Percentiles rank a stretch among this genome's conserved stretches.
Evolutionary conservation across 53 echinoderm and acorn worm genomes (phyloP).

Genomic region (Echinarachnius parma): DNA sequence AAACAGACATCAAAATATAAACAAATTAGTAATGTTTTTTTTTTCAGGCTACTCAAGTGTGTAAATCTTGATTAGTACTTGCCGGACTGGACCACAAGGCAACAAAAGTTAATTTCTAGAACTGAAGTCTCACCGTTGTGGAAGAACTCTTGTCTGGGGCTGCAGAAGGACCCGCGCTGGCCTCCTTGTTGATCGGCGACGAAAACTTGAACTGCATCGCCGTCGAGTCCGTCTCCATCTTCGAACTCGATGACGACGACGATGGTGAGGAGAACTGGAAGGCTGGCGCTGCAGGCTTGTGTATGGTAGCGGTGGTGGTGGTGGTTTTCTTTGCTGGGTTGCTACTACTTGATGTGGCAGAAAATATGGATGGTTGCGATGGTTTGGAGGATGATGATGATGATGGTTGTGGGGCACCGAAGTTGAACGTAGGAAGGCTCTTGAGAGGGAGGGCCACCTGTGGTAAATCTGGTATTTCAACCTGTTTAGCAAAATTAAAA

Average conservation of each 20-base stretch:
- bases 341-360: constrained; percentile 3
- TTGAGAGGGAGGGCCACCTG: constrained; percentile 65
- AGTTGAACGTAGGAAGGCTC: constrained; percentile 68
- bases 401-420: constrained; percentile 32
- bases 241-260: not conserved
- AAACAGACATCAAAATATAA: too few relatives aligned
- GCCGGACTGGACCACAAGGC: too few relatives aligned
- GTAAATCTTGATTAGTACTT: too few relatives aligned
- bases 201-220: constrained; percentile 60
- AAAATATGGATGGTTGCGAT: not conserved
- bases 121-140: constrained; percentile 34
- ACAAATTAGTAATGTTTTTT: too few relatives aligned
- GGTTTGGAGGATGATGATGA: constrained; percentile 2
- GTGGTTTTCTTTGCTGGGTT: not conserved
- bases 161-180: constrained; percentile 18
- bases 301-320: not conserved
- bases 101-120: not conserved
- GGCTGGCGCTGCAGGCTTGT: not conserved
- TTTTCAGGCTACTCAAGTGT: too few relatives aligned
- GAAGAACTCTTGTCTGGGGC: constrained; percentile 35
- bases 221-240: constrained; percentile 4
- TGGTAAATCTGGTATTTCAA: constrained; percentile 73
- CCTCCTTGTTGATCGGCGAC: constrained; percentile 50
- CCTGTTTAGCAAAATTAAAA: too few relatives aligned
- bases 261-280: constrained; percentile 24